Evolutionary conservation across 2,888 invertebrate genomes (phyloP).

Genomic region (Toxonevra muliebris): DNA sequence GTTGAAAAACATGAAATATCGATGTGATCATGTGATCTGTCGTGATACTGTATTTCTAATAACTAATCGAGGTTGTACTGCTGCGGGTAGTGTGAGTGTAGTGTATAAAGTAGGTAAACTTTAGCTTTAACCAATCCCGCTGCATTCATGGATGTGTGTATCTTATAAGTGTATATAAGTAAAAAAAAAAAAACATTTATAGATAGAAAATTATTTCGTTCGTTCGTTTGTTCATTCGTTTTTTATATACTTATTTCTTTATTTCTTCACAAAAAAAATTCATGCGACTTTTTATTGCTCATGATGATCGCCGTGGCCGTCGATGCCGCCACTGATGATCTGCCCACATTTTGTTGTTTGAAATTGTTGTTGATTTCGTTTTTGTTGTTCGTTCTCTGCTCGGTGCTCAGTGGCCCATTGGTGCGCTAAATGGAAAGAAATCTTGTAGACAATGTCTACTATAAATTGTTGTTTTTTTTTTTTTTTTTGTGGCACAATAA

Average conservation of each 20-base stretch:
- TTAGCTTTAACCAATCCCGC: slow-evolving; percentile 52
- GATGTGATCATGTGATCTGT: no score
- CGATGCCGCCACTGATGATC: slow-evolving; percentile 28
- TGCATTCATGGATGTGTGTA: slow-evolving; percentile 40
- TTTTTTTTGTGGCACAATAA: neutral
- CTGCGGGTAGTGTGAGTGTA: neutral
- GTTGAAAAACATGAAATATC: no score
- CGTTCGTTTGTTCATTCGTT: slow-evolving; percentile 8
- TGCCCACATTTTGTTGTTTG: slow-evolving; percentile 23
- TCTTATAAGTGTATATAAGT: neutral
- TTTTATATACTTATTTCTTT: neutral
- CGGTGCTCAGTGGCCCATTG: slow-evolving; percentile 10
- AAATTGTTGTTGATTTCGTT: neutral
- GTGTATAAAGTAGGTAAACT: neutral
- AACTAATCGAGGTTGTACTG: no score
- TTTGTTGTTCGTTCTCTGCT: neutral
- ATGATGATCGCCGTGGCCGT: neutral
- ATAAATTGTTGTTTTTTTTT: neutral
- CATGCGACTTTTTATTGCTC: neutral
- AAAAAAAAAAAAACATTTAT: no score
- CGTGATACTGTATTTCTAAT: no score
- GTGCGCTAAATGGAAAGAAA: neutral
- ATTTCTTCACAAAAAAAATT: neutral
- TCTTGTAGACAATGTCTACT: no score
- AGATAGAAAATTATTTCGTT: neutral